phyloP scores from a whole-genome alignment of 2,797 vertebrate genomes.

The Lacerta viridis region DNA sequence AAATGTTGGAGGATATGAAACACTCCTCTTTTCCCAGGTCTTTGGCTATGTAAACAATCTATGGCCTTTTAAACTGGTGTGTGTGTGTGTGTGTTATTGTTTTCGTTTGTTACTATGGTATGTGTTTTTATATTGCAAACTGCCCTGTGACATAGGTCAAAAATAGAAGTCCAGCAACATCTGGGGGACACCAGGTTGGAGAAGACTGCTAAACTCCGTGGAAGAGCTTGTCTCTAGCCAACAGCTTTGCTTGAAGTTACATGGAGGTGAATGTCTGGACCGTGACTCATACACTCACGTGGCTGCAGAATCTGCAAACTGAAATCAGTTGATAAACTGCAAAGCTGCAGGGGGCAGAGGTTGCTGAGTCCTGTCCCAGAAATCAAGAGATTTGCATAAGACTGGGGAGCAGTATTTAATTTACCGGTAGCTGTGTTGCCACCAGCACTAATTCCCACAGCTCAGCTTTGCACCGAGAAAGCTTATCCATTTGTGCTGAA shows the following conservation, averaged over 20 bases:
- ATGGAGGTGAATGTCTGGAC: not conserved
- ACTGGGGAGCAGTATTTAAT: not conserved
- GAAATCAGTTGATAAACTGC: not conserved
- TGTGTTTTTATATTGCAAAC: too few relatives aligned
- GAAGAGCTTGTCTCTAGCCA: not conserved
- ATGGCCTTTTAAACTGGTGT: too few relatives aligned
- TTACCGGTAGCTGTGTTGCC: not conserved
- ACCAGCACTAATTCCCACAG: not conserved
- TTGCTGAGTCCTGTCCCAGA: not conserved
- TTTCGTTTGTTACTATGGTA: too few relatives aligned
- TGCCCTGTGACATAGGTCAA: too few relatives aligned
- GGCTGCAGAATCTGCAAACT: not conserved
- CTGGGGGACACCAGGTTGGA: not conserved
- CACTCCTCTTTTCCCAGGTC: too few relatives aligned
- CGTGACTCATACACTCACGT: not conserved
- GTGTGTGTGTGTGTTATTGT: too few relatives aligned
- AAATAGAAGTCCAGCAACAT: too few relatives aligned
- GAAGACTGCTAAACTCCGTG: fast-evolving
- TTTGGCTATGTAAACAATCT: too few relatives aligned
- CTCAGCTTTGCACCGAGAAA: not conserved
- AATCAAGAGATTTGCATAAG: not conserved
- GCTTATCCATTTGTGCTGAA: not conserved
- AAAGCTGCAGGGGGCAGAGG: not conserved
- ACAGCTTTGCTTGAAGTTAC: not conserved
- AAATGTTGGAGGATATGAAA: too few relatives aligned